Conservation (phyloP, 2,113 vertebrate genomes). For the Zapus hudsonius region DNA sequence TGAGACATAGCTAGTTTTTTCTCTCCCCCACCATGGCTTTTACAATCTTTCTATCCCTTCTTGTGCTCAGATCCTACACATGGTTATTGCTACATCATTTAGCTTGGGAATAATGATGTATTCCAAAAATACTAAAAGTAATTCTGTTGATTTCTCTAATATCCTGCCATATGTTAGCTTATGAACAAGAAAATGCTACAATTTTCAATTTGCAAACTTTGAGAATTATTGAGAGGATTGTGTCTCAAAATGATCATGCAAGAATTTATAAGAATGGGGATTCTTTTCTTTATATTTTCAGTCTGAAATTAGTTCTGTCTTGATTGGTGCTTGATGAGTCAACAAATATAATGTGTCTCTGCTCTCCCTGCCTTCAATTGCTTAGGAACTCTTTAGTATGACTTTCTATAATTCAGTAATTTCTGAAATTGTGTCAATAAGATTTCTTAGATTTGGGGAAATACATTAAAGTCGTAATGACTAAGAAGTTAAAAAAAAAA, state of each 20-base stretch:
- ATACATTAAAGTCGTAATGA: background rate
- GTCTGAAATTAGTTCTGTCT: constrained; percentile 42
- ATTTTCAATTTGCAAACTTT: background rate
- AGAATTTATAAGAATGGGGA: constrained; percentile 52
- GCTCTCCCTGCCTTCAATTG: background rate
- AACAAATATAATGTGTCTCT: background rate
- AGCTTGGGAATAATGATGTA: background rate
- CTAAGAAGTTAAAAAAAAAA: background rate
- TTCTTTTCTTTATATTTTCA: constrained; percentile 35
- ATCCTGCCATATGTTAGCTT: background rate
- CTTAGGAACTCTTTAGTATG: background rate
- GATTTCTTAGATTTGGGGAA: background rate
- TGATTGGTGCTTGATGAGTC: background rate
- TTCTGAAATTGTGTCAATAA: background rate
- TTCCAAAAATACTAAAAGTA: background rate
- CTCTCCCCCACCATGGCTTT: no score
- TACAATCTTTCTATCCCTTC: no score
- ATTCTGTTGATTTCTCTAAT: background rate
- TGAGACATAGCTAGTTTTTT: no score
- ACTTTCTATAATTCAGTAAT: background rate
- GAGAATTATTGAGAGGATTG: background rate
- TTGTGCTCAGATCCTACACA: no score
- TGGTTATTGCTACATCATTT: background rate
- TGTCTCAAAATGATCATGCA: constrained; percentile 22
- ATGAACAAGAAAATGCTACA: constrained; percentile 26